Percentiles rank a stretch among this genome's conserved stretches.
These are phyloP conservation scores for Diarsia rubi DNA, from an alignment of 2,888 invertebrate species.

Conservation along the genomic window DNA sequence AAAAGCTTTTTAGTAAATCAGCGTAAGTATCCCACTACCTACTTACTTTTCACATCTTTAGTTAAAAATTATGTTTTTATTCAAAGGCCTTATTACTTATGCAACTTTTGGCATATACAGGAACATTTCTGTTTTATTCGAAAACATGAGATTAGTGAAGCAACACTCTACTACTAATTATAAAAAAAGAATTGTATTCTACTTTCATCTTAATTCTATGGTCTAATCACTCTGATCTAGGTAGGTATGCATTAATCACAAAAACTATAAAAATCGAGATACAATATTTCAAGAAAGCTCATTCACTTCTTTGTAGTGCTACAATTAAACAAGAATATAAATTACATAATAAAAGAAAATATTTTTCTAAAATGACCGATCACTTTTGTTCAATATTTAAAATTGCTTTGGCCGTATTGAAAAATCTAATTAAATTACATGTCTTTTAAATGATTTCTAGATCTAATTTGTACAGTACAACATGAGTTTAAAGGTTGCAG, in stretches of 20 bases:
- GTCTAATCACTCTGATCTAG: too few relatives aligned
- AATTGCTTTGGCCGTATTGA: constrained; percentile 13
- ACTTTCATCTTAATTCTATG: constrained; percentile 8
- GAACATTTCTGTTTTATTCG: neutral
- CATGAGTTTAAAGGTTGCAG: neutral
- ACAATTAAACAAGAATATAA: constrained; percentile 24
- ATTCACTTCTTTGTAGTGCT: constrained; percentile 1
- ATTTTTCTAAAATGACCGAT: constrained; percentile 13
- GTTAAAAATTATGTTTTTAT: neutral
- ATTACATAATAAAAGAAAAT: constrained; percentile 27
- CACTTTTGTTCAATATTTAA: constrained; percentile 18
- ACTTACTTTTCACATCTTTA: neutral
- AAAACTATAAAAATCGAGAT: constrained; percentile 41
- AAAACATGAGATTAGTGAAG: constrained; percentile 18
- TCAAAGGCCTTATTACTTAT: neutral
- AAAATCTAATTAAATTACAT: constrained; percentile 15
- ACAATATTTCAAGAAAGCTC: constrained; percentile 47
- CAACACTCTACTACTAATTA: too few relatives aligned
- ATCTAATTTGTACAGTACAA: neutral
- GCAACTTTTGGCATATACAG: constrained; percentile 38
- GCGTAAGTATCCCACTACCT: too few relatives aligned
- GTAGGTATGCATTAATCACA: neutral
- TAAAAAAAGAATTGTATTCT: constrained; percentile 10
- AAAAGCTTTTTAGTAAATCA: constrained; percentile 16
- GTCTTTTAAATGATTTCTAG: neutral